Base-by-base conservation (phyloP, 2,888 invertebrate species). In the Apamea crenata region DNA sequence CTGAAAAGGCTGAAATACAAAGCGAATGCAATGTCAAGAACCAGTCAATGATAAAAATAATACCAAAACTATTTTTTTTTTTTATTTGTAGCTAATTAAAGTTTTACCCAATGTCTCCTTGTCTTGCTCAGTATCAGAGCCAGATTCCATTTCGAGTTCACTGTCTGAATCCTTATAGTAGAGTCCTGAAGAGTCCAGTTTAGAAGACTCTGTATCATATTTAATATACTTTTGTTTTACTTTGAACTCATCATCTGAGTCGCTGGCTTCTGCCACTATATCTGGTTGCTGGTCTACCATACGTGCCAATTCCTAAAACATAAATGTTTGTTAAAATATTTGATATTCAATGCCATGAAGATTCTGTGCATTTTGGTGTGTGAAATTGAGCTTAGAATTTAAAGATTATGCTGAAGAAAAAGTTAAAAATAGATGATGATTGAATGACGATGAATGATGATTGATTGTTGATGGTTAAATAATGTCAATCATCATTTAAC, bases 131-230 rank as follows among this genome's bases (percentile, higher is more conserved):
- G 94, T 96, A 70, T 98, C 97, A 66, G 97, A 97, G 87, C 96
- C 97, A 40, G 96, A 96, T 90, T 97, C 97, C 96, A 97, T 94
- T 94, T 97, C 97, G 7, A 97, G 88, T 91, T 97, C 98, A 90
- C 97, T 97, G 88, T 97, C 97, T 0, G 97, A 97, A 92, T 97
- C 97, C 85, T 96, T 98, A 89, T 98, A 98, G 92, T 97, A 98
- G 36, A 97, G 94, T 32, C 98, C 98, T 53, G 98, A 97, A 83
- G 98, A 98, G 88, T 98, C 98, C 78, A 98, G 94, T 91, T 98
- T 97, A 18, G 97, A 97, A 65, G 95, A 91, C 70, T 98, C 98
- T 87, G 98, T 98, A 78, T 97, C 97, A 93, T 98, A 98, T 85
- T 96, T 97, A 21, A 97, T 93, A 91, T 95, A 97, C 91, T 97